These are phyloP conservation scores for Myopa testacea DNA, from an alignment of 2,888 invertebrate genomes.

Conservation along the genomic window DNA sequence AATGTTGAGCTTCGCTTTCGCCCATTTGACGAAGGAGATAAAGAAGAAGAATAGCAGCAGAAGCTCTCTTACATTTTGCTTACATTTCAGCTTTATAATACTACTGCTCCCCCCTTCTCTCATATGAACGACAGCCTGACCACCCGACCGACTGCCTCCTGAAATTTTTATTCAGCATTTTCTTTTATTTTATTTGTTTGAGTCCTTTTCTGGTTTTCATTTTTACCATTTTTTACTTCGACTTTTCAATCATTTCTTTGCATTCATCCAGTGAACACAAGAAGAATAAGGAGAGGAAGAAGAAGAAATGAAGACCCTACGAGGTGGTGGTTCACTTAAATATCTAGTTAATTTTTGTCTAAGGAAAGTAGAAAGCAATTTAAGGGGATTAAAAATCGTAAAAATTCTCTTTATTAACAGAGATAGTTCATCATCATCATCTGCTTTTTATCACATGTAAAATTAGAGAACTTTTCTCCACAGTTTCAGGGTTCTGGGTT, in stretches of 20 bases:
- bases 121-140: background rate
- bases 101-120: background rate
- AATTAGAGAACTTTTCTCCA: too few species aligned
- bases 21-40: background rate
- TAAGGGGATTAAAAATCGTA: conserved; percentile 15
- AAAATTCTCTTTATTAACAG: background rate
- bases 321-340: background rate
- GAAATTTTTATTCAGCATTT: background rate
- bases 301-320: too few species aligned
- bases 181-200: background rate
- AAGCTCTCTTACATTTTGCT: too few species aligned
- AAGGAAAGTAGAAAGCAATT: conserved; percentile 3
- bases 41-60: too few species aligned
- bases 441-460: too few species aligned
- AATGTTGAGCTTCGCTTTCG: conserved; percentile 1
- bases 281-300: too few species aligned
- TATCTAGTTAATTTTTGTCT: background rate
- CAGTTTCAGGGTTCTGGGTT: too few species aligned
- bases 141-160: background rate
- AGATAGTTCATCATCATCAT: too few species aligned
- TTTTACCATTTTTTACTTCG: background rate
- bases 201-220: background rate
- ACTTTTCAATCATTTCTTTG: conserved; percentile 6
- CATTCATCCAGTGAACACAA: background rate
- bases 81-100: too few species aligned